Conservation (phyloP, 2,113 vertebrate species). For the Otocyon megalotis region DNA sequence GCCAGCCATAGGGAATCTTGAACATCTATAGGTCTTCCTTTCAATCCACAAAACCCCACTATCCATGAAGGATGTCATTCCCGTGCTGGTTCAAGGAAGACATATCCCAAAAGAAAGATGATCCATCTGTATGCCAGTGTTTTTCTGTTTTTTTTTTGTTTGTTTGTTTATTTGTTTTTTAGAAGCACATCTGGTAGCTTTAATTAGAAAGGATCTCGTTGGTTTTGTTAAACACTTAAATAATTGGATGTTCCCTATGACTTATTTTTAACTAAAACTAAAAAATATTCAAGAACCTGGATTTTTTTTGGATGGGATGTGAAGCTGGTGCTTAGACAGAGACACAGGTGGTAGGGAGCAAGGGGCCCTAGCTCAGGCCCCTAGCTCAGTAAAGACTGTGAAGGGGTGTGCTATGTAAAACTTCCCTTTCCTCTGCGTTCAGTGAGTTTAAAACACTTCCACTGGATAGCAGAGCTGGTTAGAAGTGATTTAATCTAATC, state of each 20-base stretch:
- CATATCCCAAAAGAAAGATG: neutral
- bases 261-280: neutral
- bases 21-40: neutral
- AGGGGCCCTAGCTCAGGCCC: neutral
- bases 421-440: neutral
- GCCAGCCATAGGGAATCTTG: neutral
- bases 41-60: neutral
- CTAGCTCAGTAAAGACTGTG: neutral
- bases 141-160: neutral
- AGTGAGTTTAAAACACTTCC: neutral
- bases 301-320: neutral
- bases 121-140: neutral
- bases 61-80: neutral
- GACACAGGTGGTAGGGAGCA: neutral
- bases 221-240: neutral
- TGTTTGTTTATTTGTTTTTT: neutral
- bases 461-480: neutral
- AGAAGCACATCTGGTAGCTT: neutral
- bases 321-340: neutral
- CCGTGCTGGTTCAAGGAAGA: neutral
- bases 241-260: neutral
- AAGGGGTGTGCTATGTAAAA: neutral
- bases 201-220: slow-evolving; percentile 2
- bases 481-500: neutral
- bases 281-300: neutral